Conservation (phyloP, 2,797 vertebrate genomes). For the Microctenopoma lineatum region DNA sequence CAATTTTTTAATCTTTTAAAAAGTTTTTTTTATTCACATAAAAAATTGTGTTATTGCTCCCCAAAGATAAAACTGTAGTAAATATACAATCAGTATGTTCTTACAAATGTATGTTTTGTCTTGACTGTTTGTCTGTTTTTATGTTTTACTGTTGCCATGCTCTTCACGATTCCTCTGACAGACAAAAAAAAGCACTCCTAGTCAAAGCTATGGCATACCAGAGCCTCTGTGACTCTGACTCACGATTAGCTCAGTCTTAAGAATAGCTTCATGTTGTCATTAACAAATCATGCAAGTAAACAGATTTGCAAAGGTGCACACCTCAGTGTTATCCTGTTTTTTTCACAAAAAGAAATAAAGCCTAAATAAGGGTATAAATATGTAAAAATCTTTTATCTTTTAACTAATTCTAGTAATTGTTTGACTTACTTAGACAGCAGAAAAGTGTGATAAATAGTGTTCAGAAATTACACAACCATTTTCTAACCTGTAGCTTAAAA, state of each 20-base stretch:
- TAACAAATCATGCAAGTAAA: background rate
- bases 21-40: background rate
- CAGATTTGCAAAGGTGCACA: background rate
- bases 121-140: background rate
- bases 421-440: background rate
- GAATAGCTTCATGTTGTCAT: slow-evolving; percentile 21
- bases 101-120: background rate
- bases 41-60: background rate
- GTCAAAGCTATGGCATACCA: slow-evolving; percentile 14
- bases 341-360: background rate
- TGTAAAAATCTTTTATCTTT: background rate
- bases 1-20: too few species aligned
- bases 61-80: background rate
- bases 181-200: background rate
- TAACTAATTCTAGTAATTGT: background rate
- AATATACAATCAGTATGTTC: background rate
- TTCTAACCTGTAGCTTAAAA: background rate
- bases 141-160: background rate
- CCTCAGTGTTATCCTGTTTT: background rate
- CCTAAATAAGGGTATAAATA: background rate
- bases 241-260: slow-evolving; percentile 19
- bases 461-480: background rate
- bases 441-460: too few species aligned
- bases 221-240: background rate
- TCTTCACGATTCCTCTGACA: background rate